phyloP scores from a whole-genome alignment of 2,888 invertebrate species.

The Agrypnus murinus region DNA sequence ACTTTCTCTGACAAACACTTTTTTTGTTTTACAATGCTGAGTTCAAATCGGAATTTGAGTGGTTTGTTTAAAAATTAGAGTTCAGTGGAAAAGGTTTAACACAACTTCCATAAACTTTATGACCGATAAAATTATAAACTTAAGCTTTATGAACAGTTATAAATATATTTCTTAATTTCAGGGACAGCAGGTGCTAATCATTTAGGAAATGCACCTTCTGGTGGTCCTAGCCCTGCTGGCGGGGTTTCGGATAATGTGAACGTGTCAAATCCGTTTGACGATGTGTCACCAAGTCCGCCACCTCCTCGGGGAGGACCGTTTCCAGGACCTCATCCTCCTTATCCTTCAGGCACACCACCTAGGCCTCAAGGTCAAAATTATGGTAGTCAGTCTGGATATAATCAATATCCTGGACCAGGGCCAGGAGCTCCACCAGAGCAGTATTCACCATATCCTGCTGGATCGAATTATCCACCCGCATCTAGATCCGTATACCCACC shows the following conservation, averaged over 20 bases:
- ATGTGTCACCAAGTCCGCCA: constrained; percentile 76
- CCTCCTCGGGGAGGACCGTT: constrained; percentile 67
- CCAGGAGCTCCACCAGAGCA: constrained; percentile 72
- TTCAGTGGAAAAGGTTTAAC: too few species aligned
- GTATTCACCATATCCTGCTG: constrained; percentile 75
- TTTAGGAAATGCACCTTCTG: constrained; percentile 68
- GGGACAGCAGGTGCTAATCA: constrained; percentile 70
- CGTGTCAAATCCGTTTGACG: constrained; percentile 91
- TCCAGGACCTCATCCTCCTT: constrained; percentile 70
- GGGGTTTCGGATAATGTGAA: constrained; percentile 83
- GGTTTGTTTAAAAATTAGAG: too few species aligned
- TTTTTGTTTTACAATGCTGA: too few species aligned
- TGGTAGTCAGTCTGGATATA: constrained; percentile 77
- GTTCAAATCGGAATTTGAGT: too few species aligned
- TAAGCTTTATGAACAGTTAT: too few species aligned
- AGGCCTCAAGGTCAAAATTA: constrained; percentile 72
- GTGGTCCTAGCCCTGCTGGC: constrained; percentile 70
- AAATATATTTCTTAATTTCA: constrained; percentile 47
- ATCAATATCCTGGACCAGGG: constrained; percentile 80
- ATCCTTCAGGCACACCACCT: constrained; percentile 70
- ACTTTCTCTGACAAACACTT: too few species aligned
- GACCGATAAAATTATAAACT: too few species aligned
- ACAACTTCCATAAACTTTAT: too few species aligned
- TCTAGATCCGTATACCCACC: constrained; percentile 86
- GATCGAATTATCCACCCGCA: constrained; percentile 74